A percentile compares a stretch with the other conserved stretches of the same genome.
These are phyloP conservation scores for Tenthredo amoena DNA, from an alignment of 2,888 invertebrate genomes.

Conservation along the genomic window DNA sequence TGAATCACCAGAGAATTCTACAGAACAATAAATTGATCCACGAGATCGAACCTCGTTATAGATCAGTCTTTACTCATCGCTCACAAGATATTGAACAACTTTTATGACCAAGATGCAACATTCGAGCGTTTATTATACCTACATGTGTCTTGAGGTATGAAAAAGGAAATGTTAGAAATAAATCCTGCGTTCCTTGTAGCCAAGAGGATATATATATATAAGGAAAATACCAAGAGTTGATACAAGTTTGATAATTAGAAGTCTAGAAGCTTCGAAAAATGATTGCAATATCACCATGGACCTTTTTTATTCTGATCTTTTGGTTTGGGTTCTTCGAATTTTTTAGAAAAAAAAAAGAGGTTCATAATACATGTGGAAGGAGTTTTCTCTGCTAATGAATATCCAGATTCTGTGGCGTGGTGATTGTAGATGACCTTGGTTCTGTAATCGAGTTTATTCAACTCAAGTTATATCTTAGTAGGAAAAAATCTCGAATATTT, in stretches of 20 bases:
- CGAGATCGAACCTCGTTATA: background rate
- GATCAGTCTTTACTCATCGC: background rate
- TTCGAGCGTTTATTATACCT: background rate
- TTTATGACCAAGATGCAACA: background rate
- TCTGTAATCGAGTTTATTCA: constrained; percentile 21
- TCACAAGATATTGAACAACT: background rate
- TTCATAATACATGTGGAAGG: background rate
- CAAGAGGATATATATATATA: background rate
- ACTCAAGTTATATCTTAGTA: background rate
- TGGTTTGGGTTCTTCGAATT: background rate
- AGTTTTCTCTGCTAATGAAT: background rate
- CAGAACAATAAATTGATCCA: background rate
- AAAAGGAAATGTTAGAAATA: background rate
- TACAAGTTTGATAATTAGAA: background rate
- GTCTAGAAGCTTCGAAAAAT: background rate
- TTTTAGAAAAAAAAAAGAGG: background rate
- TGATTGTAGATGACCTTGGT: constrained; percentile 11
- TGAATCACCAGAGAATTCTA: background rate
- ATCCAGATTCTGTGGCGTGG: background rate
- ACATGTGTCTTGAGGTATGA: background rate
- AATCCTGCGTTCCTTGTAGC: background rate
- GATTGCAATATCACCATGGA: background rate
- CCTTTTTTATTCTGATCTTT: background rate
- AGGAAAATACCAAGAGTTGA: background rate
- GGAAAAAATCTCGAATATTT: background rate